Base-by-base conservation (phyloP, 1,140 invertebrate genomes). In the Parapsyche elsis region DNA sequence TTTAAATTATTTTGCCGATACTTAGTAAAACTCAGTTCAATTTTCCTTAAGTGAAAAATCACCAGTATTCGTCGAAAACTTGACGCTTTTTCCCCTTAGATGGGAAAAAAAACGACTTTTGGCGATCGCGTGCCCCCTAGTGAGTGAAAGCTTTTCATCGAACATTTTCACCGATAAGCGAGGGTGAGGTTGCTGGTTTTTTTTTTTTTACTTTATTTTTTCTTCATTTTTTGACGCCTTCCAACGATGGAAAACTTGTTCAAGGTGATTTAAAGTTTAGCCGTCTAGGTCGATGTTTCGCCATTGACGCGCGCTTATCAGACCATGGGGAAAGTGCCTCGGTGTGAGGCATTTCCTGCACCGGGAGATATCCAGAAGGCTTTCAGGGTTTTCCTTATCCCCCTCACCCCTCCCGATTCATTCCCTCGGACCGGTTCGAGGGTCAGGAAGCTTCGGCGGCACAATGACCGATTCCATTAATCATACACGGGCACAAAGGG, bases 381-480 rank as follows among this genome's bases (percentile, higher is more conserved):
- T 30, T 30, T 21, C n/a, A 14, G 19, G 12, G 10, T 30, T 67
- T 30, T 67, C 61, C 61, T 16, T 12, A 30, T 67, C 9, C 67
- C 4, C 16, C 12, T 1, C 9, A 1, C 12, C 23, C 26, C 26
- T 24, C 4, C 14, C 5, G 24, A 9, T 10, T 24, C 21, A 1
- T 1, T 21, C 10, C 10, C n/a, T 71, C 19, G 21, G 21, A n/a
- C 23, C 14, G 71, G 71, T 49, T 16, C 12, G 26, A 57, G 45
- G 73, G 73, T 75, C 73, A 75, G 73, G 73, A 75, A 75, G 73
- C 73, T 46, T 57, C 19, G 73, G 23, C 10, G 73, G 73, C 49
- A 75, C 73, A 75, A 75, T 75, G 73, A 75, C 73, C 73, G 73
- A 75, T 75, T 75, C 73, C 73, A 75, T 75, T 75, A 75, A 75